Evolutionary conservation across 1,140 invertebrate genomes (phyloP).

Genomic region (Tetramorium alpestre): DNA sequence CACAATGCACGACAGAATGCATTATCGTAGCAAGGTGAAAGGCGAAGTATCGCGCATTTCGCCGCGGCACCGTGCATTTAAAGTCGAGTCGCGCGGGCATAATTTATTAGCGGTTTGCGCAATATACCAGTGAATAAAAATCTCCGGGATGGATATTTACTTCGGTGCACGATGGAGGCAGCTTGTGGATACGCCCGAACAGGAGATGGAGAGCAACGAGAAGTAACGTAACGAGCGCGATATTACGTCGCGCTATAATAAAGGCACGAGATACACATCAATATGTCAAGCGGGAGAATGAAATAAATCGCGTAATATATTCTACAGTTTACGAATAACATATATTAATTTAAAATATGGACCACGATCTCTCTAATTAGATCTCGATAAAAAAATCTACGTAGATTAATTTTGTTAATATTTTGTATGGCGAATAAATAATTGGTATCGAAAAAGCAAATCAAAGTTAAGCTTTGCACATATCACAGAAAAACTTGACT

Average conservation of each 20-base stretch:
- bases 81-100: constrained; percentile 38
- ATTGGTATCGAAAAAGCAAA: neutral
- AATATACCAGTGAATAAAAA: constrained; percentile 43
- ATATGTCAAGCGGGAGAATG: neutral
- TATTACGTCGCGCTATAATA: constrained; percentile 41
- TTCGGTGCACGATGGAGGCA: neutral
- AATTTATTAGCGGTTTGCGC: constrained; percentile 55
- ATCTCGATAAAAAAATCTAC: neutral
- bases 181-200: constrained; percentile 18
- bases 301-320: neutral
- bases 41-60: constrained; percentile 51
- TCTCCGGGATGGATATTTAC: constrained; percentile 45
- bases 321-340: neutral
- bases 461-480: neutral
- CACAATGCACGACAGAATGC: constrained; percentile 53
- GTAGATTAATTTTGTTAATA: neutral
- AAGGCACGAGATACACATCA: constrained; percentile 38
- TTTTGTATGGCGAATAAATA: neutral
- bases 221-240: constrained; percentile 38
- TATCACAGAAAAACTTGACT: neutral
- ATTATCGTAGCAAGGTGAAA: constrained; percentile 54
- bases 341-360: neutral
- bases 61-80: constrained; percentile 31
- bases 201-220: constrained; percentile 28
- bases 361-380: neutral